Base-by-base conservation (phyloP, 2,888 invertebrate species). In the Morinoia aosen region DNA sequence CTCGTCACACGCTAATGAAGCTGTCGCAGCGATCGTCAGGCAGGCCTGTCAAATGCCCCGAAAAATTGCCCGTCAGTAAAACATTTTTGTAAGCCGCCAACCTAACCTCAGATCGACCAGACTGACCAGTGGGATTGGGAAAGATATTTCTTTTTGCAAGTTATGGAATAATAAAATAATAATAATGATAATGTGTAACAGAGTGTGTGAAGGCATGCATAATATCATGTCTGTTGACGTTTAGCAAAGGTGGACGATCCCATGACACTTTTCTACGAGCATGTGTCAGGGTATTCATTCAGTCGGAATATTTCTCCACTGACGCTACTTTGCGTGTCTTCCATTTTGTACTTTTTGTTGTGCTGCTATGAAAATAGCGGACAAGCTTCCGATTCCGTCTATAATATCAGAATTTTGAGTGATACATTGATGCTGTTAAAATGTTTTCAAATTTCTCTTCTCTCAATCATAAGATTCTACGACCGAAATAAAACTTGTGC, bases 21-120 rank as follows among this genome's bases (percentile, higher is more conserved):
- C 76, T 76, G 76, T 76, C 76, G 76, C 76, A 76, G 76, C 76
- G 76, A 76, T 76, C 76, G 25, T 76, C 76, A 76, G 76, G 25
- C 19, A 2, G 12, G 76, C 76, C 76, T 76, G 8, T 76, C 76
- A 76, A 76, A 76, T 10, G 19, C 25, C 76, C 76, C 25, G 14
- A 33, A 76, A 76, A 76, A 76, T 76, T 25, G 16, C 25, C 33
- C 25, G 25, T 76, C 33, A 10, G 76, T 16, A 76, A 76, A 76
- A 76, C 33, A 76, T 76, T 76, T 76, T 33, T 76, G 25, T 16
- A 76, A 76, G 33, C 76, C 76, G 76, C 33, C 25, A 76, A 76
- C 25, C 19, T 48, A 76, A 76, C 76, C 25, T 33, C 33, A 16
- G 33, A 76, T 76, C 76, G 76, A 33, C 25, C 33, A 25, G 76